Evolutionary conservation across 2,888 invertebrate species (phyloP), one percentile per base, ranked within the genome.

Genomic region (Carterocephalus palaemon): DNA sequence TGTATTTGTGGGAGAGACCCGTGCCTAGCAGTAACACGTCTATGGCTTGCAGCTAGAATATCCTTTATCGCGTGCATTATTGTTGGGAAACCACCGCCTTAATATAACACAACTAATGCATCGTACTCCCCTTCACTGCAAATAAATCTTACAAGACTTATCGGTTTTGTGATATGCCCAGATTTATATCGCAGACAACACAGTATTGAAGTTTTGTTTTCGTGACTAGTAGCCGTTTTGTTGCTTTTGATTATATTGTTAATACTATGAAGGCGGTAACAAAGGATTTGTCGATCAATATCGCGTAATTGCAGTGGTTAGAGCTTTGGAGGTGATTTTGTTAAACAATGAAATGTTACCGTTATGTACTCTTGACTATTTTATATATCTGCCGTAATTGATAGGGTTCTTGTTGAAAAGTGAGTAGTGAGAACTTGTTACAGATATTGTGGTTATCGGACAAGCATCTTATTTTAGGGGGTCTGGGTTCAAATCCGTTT

Each of bases 131-230:
- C 71, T 68, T 59, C 54, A 64, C 65, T 62, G 65, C 69, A 61
- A 61, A 70, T 67, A 71, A 72, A 71, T 70, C 63, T 57, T 57
- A 49, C 31, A 47, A 51, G 46, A 42, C 49, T 40, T 47, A 50
- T 52, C 29, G 31, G 37, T 46, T 47, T 49, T 50, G 29, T 55
- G 74, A 77, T 75, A 76, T 69, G 60, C 50, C 47, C 47, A 66
- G 67, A 75, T 73, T 77, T 75, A 76, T 67, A 64, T 62, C 59
- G 47, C 54, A 60, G 68, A 67, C 64, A 63, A 56, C 62, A 59
- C 62, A 54, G 52, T 19, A 19, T 26, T 34, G 13, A 17, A 42
- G 20, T 17, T 17, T 34, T 20, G 28, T 15, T 28, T 12, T 26
- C 41, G 41, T 42, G 41, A 42, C 33, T 15, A 5, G 33, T 9